phyloP scores from a whole-genome alignment of 2,797 vertebrate genomes.

The Eidolon dupreanum region DNA sequence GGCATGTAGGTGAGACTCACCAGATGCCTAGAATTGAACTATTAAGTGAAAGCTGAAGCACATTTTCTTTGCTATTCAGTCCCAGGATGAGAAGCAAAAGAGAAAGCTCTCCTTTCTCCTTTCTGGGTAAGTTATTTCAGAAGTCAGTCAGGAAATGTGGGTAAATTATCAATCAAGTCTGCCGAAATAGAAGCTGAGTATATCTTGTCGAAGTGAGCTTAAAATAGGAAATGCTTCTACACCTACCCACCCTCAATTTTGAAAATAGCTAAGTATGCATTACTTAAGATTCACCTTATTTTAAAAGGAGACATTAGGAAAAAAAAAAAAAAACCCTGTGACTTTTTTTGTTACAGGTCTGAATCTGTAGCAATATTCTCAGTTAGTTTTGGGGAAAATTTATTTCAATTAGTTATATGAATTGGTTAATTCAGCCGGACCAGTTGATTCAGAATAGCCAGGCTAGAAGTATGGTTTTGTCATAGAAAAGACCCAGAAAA shows the following conservation, averaged over 20 bases:
- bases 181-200: slow-evolving; percentile 44
- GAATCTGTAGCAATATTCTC: neutral
- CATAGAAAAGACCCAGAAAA: neutral
- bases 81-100: neutral
- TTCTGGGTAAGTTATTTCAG: neutral
- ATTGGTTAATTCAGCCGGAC: neutral
- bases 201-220: slow-evolving; percentile 52
- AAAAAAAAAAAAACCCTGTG: neutral
- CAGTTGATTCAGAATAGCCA: slow-evolving; percentile 37
- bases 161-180: slow-evolving; percentile 44
- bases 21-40: neutral
- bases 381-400: neutral
- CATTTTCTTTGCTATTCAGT: neutral
- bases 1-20: neutral
- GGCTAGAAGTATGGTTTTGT: neutral
- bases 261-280: slow-evolving; percentile 67
- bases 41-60: neutral
- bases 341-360: neutral
- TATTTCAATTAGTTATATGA: slow-evolving; percentile 26
- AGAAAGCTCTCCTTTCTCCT: neutral
- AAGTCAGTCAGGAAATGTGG: slow-evolving; percentile 17
- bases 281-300: slow-evolving; percentile 63
- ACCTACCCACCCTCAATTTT: slow-evolving; percentile 47
- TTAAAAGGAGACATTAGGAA: slow-evolving; percentile 22
- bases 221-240: slow-evolving; percentile 62